Evolutionary conservation across 2,113 vertebrate genomes (phyloP).

Genomic region (Xyrauchen texanus): DNA sequence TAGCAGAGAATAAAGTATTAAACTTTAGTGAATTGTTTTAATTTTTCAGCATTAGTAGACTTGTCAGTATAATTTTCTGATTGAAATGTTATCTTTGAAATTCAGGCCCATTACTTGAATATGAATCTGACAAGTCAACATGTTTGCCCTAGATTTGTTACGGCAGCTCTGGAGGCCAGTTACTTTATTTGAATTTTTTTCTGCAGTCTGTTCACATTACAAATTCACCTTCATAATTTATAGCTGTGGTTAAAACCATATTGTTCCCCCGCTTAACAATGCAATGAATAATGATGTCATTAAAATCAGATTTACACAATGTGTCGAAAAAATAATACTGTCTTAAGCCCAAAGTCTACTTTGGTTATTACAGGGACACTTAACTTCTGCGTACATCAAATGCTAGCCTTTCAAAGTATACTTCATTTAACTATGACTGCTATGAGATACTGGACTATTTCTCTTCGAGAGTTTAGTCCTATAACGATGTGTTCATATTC

Average conservation of each 20-base stretch:
- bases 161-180: not conserved
- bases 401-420: too few species aligned
- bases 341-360: too few species aligned
- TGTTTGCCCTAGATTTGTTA: slow-evolving; percentile 32
- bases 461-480: too few species aligned
- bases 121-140: not conserved
- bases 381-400: too few species aligned
- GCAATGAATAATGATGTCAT: not conserved
- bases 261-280: not conserved
- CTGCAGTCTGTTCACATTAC: slow-evolving; percentile 15
- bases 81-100: not conserved
- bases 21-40: too few species aligned
- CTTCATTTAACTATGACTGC: too few species aligned
- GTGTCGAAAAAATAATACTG: not conserved
- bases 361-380: too few species aligned
- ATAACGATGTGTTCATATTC: too few species aligned
- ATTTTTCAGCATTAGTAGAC: too few species aligned
- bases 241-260: slow-evolving; percentile 12
- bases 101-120: not conserved
- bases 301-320: not conserved
- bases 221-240: not conserved
- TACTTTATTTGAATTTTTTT: not conserved
- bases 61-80: not conserved
- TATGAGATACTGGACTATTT: too few species aligned
- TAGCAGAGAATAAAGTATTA: too few species aligned